Percentiles rank a stretch among this genome's conserved stretches.
phyloP scores from a whole-genome alignment of 2,113 vertebrate species.

The Leptobrachium leishanense region DNA sequence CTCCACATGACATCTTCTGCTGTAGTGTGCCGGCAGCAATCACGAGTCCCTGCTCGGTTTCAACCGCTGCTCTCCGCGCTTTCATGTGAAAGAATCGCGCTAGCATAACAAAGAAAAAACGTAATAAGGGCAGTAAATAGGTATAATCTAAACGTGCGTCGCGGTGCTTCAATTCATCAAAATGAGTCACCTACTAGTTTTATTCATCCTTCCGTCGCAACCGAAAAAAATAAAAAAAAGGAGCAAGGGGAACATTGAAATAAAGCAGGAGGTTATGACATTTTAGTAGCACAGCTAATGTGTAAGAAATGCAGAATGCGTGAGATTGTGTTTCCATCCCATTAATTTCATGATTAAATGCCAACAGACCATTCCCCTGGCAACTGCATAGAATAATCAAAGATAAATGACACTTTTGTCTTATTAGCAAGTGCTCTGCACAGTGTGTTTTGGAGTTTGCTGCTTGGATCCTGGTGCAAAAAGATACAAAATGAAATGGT shows the following conservation, averaged over 20 bases:
- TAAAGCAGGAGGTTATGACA: conserved; percentile 45
- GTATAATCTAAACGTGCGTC: conserved; percentile 27
- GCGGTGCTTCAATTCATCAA: conserved; percentile 41
- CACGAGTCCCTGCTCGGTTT: background rate
- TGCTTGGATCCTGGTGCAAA: background rate
- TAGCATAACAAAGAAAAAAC: conserved; percentile 22
- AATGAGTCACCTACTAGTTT: conserved; percentile 38
- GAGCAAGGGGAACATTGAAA: conserved; percentile 22
- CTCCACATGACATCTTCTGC: background rate
- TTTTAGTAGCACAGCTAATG: conserved; percentile 45
- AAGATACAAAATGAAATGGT: background rate
- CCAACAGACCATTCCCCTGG: conserved; percentile 49
- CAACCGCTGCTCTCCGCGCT: background rate
- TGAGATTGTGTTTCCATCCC: conserved; percentile 50
- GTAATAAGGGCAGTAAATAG: conserved; percentile 36
- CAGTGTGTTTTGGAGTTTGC: conserved; percentile 31
- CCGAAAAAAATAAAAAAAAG: conserved; percentile 25
- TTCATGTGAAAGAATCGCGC: conserved; percentile 2
- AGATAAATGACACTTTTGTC: conserved; percentile 48
- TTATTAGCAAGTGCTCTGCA: conserved; percentile 40
- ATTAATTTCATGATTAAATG: conserved; percentile 50
- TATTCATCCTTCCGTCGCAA: conserved; percentile 38
- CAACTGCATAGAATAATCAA: conserved; percentile 49
- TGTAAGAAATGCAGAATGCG: conserved; percentile 46
- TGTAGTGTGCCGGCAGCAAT: background rate